These are phyloP conservation scores for Sitodiplosis mosellana DNA, from an alignment of 1,140 invertebrate species.

Conservation along the genomic window DNA sequence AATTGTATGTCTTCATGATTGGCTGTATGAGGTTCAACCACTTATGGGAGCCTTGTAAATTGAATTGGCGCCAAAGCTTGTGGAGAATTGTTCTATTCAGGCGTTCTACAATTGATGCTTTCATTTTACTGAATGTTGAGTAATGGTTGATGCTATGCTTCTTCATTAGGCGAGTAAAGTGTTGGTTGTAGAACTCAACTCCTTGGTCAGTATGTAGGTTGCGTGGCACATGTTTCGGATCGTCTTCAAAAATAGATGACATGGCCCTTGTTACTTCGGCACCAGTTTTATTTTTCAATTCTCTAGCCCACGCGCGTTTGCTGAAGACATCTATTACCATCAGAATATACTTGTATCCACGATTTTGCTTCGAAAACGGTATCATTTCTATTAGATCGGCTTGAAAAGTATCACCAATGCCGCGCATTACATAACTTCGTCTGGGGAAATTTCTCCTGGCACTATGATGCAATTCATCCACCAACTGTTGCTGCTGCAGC, in stretches of 20 bases:
- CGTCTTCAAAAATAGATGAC: conserved; percentile 13
- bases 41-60: conserved; percentile 20
- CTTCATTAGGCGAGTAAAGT: conserved; percentile 15
- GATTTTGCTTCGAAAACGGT: conserved; percentile 18
- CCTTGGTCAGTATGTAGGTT: conserved; percentile 17
- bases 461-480: no score
- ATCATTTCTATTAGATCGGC: conserved; percentile 25
- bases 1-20: conserved; percentile 25
- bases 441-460: conserved; percentile 20
- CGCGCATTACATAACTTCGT: conserved; percentile 15
- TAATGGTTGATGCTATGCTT: conserved; percentile 24
- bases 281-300: conserved; percentile 28
- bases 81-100: conserved; percentile 28
- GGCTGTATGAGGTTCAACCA: conserved; percentile 22
- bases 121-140: conserved; percentile 24
- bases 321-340: conserved; percentile 27
- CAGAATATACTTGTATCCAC: conserved; percentile 25
- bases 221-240: conserved; percentile 10
- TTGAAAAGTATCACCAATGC: conserved; percentile 24
- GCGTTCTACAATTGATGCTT: conserved; percentile 27
- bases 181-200: conserved; percentile 17
- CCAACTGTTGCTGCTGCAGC: no score
- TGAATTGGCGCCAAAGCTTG: conserved; percentile 27
- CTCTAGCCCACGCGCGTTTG: conserved; percentile 26
- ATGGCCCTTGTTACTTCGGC: conserved; percentile 14